Evolutionary conservation across 2,888 invertebrate genomes (phyloP), one percentile per base, ranked within the genome.

Genomic region (Amphipoea lucens): DNA sequence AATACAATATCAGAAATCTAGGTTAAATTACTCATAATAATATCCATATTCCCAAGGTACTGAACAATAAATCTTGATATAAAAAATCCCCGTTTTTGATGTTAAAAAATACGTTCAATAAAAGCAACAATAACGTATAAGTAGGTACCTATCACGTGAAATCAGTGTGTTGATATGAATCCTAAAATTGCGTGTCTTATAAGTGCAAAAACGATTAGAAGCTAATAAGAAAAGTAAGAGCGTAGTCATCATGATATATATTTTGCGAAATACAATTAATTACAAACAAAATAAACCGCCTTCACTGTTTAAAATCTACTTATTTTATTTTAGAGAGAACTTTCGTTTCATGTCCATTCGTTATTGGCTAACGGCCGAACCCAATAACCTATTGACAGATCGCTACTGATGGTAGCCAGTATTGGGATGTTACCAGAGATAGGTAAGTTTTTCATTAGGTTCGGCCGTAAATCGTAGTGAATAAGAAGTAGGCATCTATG

Each of bases 21-120:
- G 81, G 85, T 85, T 70, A 70, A 60, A 85, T 80, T 72, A 73
- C 73, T 79, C 68, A 79, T 69, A n/a, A 42, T 60, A 36, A 51
- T 29, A 63, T 51, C 29, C 57, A 69, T 29, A 62, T 45, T 54
- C 12, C 69, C 57, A 82, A 82, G 54, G 74, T 66, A 36, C 5
- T 9, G 11, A 67, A 62, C 57, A 82, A 84, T 78, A 62, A 23
- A 57, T 14, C 9, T 51, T 54, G 67, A 83, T 54, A 78, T 20
- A n/a, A 12, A 4, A 68, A 78, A 68, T 62, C 23, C 62, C n/a
- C 11, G 40, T 45, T 29, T 36, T 40, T 17, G 17, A 60, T 42
- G 57, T 63, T 42, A 51, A 57, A 60, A 79, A 74, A 42, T 67
- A 84, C 71, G 54, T 45, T 60, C 45, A 42, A 42, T 71, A 29